Evolutionary conservation across 64 coral and sea anemone genomes (phyloP).

Genomic region (Anthopleura sola): DNA sequence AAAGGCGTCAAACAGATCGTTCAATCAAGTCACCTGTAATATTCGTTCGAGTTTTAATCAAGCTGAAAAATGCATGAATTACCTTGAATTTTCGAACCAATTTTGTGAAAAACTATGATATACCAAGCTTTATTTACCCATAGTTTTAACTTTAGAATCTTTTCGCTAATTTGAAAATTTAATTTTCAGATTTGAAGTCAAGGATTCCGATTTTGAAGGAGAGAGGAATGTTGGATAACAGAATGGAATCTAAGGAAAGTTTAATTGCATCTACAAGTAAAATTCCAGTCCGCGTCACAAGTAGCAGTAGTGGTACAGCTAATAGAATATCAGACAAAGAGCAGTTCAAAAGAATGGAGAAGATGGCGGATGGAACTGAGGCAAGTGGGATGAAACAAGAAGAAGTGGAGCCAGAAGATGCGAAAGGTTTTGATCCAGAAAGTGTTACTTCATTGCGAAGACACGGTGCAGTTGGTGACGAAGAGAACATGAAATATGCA

Average conservation of each 20-base stretch:
- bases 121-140: too few species aligned
- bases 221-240: neutral
- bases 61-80: too few species aligned
- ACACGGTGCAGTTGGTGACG: neutral
- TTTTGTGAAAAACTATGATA: too few species aligned
- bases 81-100: too few species aligned
- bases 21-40: neutral
- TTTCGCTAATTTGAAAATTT: too few species aligned
- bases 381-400: neutral
- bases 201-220: neutral
- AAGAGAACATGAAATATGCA: neutral
- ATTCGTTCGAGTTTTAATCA: too few species aligned
- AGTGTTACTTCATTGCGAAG: neutral
- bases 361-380: neutral
- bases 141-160: too few species aligned
- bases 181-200: neutral
- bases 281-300: neutral
- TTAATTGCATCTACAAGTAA: neutral
- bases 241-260: neutral
- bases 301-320: neutral
- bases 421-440: neutral
- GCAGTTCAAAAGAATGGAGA: neutral
- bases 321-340: neutral
- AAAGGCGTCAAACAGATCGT: neutral
- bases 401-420: neutral